A percentile compares a stretch with the other conserved stretches of the same genome.
Conservation (phyloP, 2,113 vertebrate species). For the Mola mola region DNA sequence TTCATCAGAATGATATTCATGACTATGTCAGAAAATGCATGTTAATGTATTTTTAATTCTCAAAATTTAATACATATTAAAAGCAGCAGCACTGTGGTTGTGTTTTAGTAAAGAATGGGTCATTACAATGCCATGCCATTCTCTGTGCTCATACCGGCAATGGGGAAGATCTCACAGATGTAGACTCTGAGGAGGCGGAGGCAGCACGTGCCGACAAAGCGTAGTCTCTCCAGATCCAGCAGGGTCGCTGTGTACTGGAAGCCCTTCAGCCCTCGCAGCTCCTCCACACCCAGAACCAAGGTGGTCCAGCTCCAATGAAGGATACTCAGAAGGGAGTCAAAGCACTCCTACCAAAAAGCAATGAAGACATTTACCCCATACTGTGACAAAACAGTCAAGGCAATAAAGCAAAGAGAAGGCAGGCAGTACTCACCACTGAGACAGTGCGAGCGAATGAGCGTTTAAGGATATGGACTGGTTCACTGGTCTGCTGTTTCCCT, state of each 20-base stretch:
- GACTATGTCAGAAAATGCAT: too few relatives aligned
- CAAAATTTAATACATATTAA: too few relatives aligned
- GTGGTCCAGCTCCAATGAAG: conserved; percentile 99
- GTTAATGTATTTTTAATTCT: too few relatives aligned
- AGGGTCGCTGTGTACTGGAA: conserved; percentile 98
- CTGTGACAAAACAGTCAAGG: background rate
- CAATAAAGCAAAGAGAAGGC: background rate
- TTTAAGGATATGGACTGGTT: conserved; percentile 97
- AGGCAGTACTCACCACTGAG: conserved; percentile 85
- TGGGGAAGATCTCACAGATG: conserved; percentile 98
- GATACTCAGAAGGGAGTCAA: conserved; percentile 95
- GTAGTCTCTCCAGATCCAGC: conserved; percentile 94
- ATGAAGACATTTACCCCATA: background rate
- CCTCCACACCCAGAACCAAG: conserved; percentile 95
- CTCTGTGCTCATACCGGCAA: conserved; percentile 85
- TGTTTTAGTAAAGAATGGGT: background rate
- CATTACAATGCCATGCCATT: background rate
- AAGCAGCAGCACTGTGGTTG: too few relatives aligned
- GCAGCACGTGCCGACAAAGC: conserved; percentile 97
- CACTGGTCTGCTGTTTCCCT: conserved; percentile 96
- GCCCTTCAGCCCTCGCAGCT: conserved; percentile 94
- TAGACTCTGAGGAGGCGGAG: conserved; percentile 94
- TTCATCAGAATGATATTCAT: background rate
- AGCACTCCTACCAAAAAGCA: conserved; percentile 87
- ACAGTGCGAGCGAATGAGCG: conserved; percentile 97